Percentiles rank a stretch among this genome's conserved stretches.
Conservation (phyloP, 1,140 invertebrate genomes). For the Apis mellifera region Amel_HAv3.1 CM009941.2:2018501-2019000, state of each 20-base stretch:
- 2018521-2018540: conserved; percentile 65
- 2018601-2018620: conserved; percentile 62
- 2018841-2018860: too few species aligned
- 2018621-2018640: background rate
- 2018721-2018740: too few species aligned
- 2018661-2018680: conserved; percentile 24
- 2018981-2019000: conserved; percentile 8
- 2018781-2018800: too few species aligned
- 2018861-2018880: too few species aligned
- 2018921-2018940: background rate
- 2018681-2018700: background rate
- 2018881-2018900: too few species aligned
- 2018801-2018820: too few species aligned
- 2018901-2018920: too few species aligned
- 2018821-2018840: too few species aligned
- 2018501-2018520: conserved; percentile 70
- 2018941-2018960: background rate
- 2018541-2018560: conserved; percentile 66
- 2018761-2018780: too few species aligned
- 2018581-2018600: conserved; percentile 65
- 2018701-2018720: too few species aligned
- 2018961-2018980: background rate
- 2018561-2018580: conserved; percentile 53
- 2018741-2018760: too few species aligned
- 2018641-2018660: conserved; percentile 23